Conservation (phyloP, 2,888 invertebrate genomes). For the Campoplex nolae region DNA sequence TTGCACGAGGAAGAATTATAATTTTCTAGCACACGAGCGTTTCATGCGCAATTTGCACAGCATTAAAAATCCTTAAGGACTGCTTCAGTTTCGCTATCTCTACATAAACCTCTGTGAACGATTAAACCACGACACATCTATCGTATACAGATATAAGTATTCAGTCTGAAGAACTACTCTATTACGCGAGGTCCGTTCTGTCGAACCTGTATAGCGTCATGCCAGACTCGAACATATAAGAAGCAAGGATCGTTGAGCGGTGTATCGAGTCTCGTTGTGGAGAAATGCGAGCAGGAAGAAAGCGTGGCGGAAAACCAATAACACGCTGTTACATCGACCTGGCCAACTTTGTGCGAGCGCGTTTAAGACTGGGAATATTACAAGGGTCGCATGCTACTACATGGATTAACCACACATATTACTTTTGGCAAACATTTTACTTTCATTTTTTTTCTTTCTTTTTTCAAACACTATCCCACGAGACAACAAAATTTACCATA, state of each 20-base stretch:
- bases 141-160: slow-evolving; percentile 19
- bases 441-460: background rate
- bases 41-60: background rate
- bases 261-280: slow-evolving; percentile 66
- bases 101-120: background rate
- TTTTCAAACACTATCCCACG: background rate
- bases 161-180: slow-evolving; percentile 44
- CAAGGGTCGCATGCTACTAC: slow-evolving; percentile 42
- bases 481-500: background rate
- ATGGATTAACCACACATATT: background rate
- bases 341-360: slow-evolving; percentile 67
- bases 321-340: slow-evolving; percentile 72
- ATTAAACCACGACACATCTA: background rate
- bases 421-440: background rate
- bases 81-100: background rate
- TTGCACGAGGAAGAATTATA: background rate
- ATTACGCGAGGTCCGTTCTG: slow-evolving; percentile 46
- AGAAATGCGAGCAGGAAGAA: slow-evolving; percentile 81
- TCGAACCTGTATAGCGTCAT: slow-evolving; percentile 43
- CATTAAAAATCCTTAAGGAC: background rate
- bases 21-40: background rate
- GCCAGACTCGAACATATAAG: slow-evolving; percentile 32
- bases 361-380: slow-evolving; percentile 24
- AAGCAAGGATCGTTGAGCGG: slow-evolving; percentile 63
- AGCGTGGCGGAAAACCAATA: slow-evolving; percentile 80